A percentile compares a stretch with the other conserved stretches of the same genome.
phyloP scores from a whole-genome alignment of 2,113 vertebrate genomes.

The Paraplagusia blochii region DNA sequence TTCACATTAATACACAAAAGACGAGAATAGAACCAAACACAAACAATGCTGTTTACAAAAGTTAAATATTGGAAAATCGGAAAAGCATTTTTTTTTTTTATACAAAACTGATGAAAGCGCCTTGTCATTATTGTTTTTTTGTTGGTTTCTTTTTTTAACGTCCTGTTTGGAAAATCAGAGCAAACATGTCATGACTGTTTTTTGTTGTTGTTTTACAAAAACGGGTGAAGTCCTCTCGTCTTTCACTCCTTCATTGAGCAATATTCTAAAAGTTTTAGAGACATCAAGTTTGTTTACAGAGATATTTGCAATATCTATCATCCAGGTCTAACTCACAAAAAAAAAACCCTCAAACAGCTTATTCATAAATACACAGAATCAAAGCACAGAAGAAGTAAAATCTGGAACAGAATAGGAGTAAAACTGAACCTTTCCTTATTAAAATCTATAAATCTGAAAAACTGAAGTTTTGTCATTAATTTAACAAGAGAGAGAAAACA shows the following conservation, averaged over 20 bases:
- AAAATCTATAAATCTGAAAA: slow-evolving; percentile 66
- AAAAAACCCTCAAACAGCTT: slow-evolving; percentile 30
- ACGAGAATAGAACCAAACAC: slow-evolving; percentile 68
- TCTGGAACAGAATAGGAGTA: slow-evolving; percentile 70
- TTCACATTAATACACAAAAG: slow-evolving; percentile 78
- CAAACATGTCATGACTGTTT: slow-evolving; percentile 34
- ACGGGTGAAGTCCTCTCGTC: slow-evolving; percentile 56
- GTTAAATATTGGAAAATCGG: slow-evolving; percentile 73
- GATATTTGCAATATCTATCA: slow-evolving; percentile 71
- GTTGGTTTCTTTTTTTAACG: slow-evolving; percentile 25
- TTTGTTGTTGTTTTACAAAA: slow-evolving; percentile 68
- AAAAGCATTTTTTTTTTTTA: slow-evolving; percentile 59
- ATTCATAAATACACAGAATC: slow-evolving; percentile 79
- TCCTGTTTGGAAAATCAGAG: slow-evolving; percentile 70
- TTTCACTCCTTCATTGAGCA: slow-evolving; percentile 74
- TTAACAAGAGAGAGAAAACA: slow-evolving; percentile 43
- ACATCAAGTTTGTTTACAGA: slow-evolving; percentile 78
- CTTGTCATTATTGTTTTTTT: too few species aligned
- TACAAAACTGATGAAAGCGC: slow-evolving; percentile 75
- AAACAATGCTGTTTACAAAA: slow-evolving; percentile 74
- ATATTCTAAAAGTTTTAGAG: slow-evolving; percentile 78
- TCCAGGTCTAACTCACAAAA: slow-evolving; percentile 78
- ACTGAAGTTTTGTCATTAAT: slow-evolving; percentile 24
- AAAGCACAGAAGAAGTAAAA: slow-evolving; percentile 68
- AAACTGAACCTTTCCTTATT: slow-evolving; percentile 71